These are phyloP conservation scores for Zenarchopterus dispar DNA, from an alignment of 2,797 vertebrate genomes.

Conservation along the genomic window DNA sequence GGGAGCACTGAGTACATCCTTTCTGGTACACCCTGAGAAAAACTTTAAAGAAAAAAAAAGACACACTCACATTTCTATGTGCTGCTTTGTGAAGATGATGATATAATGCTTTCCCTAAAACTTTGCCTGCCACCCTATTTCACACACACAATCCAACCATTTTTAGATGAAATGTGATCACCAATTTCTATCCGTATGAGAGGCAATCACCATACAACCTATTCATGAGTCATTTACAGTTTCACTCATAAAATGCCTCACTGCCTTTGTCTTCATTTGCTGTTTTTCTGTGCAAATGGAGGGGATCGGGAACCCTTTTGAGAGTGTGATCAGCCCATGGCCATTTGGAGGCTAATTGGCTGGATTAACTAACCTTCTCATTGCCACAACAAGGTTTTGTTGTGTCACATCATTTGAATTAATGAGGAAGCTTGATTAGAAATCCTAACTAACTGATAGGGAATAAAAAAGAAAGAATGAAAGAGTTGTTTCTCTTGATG, in stretches of 20 bases:
- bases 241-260: constrained; percentile 31
- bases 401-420: constrained; percentile 58
- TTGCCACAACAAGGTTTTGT: constrained; percentile 56
- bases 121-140: background rate
- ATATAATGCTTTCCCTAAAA: background rate
- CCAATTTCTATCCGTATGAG: constrained; percentile 17
- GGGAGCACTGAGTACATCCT: constrained; percentile 6
- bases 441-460: constrained; percentile 40
- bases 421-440: constrained; percentile 61
- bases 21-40: background rate
- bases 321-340: constrained; percentile 44
- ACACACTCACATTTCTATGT: background rate
- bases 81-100: constrained; percentile 5
- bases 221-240: constrained; percentile 4
- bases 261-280: constrained; percentile 48
- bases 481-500: constrained; percentile 3
- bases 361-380: constrained; percentile 66
- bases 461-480: constrained; percentile 28
- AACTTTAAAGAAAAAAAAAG: constrained; percentile 31
- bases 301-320: constrained; percentile 29
- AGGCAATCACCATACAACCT: constrained; percentile 18
- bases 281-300: constrained; percentile 53
- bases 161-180: constrained; percentile 27
- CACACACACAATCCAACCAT: background rate
- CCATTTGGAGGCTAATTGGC: constrained; percentile 64